phyloP scores from a whole-genome alignment of 2,113 vertebrate species.

The Numida meleagris region DNA sequence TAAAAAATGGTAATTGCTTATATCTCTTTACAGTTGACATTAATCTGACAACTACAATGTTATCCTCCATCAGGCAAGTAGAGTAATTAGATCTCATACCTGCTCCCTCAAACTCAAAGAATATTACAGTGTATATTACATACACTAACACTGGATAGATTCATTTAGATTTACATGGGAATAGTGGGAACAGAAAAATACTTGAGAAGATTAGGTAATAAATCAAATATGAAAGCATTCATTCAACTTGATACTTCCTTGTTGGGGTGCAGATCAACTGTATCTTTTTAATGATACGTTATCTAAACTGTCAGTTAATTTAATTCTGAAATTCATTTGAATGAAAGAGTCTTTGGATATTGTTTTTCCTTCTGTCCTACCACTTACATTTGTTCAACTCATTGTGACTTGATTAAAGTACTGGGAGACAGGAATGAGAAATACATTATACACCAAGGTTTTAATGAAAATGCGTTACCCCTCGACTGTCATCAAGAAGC shows the following conservation, averaged over 20 bases:
- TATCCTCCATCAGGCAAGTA: neutral
- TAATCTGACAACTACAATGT: neutral
- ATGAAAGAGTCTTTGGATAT: neutral
- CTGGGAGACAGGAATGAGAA: accelerated
- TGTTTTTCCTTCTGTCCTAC: neutral
- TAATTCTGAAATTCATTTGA: neutral
- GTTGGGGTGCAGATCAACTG: neutral
- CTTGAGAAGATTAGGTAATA: neutral
- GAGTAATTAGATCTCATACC: slow-evolving; percentile 3
- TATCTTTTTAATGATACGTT: neutral
- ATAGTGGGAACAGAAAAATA: neutral
- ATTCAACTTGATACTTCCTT: neutral
- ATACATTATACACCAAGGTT: neutral
- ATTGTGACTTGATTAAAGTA: neutral
- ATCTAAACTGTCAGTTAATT: neutral
- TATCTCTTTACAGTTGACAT: neutral
- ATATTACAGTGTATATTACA: neutral
- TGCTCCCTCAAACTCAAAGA: neutral
- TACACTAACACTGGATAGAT: neutral
- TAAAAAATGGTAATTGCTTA: neutral
- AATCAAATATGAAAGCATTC: neutral
- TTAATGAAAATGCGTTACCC: neutral
- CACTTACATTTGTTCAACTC: neutral
- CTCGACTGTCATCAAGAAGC: neutral
- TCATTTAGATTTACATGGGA: neutral